Base-by-base conservation (phyloP, 2,797 vertebrate species). In the Poecilia wingei region DNA sequence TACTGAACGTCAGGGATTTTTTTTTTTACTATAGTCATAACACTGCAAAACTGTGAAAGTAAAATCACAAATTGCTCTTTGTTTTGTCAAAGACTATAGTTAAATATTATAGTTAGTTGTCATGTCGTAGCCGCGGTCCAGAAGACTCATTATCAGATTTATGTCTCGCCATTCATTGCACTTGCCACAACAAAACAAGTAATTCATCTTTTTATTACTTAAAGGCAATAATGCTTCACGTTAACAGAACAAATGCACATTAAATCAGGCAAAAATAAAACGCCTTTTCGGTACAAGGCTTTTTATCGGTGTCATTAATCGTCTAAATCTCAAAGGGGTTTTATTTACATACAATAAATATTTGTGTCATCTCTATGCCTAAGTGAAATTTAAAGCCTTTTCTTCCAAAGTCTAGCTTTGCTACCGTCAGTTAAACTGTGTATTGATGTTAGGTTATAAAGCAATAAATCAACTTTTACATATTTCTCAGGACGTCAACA, bases 221-320 rank as follows among this genome's bases (percentile, higher is more conserved):
- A 59, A 43, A 61, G 16, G 41, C 74, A 61, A 14, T 64, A 46
- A 75, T 68, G 22, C 64, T 68, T 41, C 25, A 47, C 25, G 16
- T 74, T 74, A 41, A 74, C 6, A 74, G 36, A 41, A 55, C 51
- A 66, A 66, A 74, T 55, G 49, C n/a, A 57, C 72, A 55, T 57
- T 39, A n/a, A 53, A 57, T 55, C 72, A 41, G 41, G 18, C 10
- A 68, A 25, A 68, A 68, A 68, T 22, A 68, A 68, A 68, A 39
- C 8, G 22, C 3, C 20, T 5, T 41, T 25, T 22, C 20, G 5
- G 64, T 68, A 22, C 20, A 41, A 36, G 61, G 36, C 36, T 41
- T 68, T 61, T 68, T 41, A 68, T 36, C 18, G 36, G 61, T 25
- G 20, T 36, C 20, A 39, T 39, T 66, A 68, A 68, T 68, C 0